A percentile compares a stretch with the other conserved stretches of the same genome.
Evolutionary conservation across 1,140 invertebrate genomes (phyloP).

Genomic region (Drosophila rufa): DNA sequence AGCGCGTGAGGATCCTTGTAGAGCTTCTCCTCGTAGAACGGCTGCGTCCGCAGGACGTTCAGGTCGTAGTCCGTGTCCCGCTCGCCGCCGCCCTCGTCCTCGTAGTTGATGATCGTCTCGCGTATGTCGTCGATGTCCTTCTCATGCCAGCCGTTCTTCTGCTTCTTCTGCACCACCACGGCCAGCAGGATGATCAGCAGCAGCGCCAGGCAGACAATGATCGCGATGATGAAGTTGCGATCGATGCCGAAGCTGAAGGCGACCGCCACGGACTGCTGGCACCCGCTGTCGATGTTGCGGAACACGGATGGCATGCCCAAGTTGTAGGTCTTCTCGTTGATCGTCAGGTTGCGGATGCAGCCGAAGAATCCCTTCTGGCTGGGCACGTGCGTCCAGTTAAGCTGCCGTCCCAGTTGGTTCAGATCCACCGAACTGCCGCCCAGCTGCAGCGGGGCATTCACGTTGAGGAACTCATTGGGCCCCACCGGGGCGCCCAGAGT

Average conservation of each 20-base stretch:
- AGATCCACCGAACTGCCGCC: conserved; percentile 91
- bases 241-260: conserved; percentile 93
- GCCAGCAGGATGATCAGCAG: conserved; percentile 93
- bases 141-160: conserved; percentile 93
- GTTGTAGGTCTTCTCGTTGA: conserved; percentile 92
- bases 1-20: conserved; percentile 80
- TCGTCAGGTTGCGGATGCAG: conserved; percentile 94
- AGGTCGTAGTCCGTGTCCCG: conserved; percentile 97
- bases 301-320: conserved; percentile 90
- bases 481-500: conserved; percentile 89
- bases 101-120: conserved; percentile 98
- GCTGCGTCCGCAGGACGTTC: conserved; percentile 90
- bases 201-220: conserved; percentile 92
- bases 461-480: conserved; percentile 92
- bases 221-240: conserved; percentile 93
- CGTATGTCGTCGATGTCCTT: conserved; percentile 98
- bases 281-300: conserved; percentile 89
- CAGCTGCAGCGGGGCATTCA: conserved; percentile 94
- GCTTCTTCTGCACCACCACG: conserved; percentile 93
- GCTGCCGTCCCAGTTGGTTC: conserved; percentile 86
- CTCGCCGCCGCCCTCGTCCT: conserved; percentile 98
- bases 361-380: conserved; percentile 90
- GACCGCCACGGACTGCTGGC: conserved; percentile 89
- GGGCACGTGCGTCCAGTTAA: conserved; percentile 89
- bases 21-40: conserved; percentile 82